These are phyloP conservation scores for Helostoma temminkii DNA, from an alignment of 2,797 vertebrate species.

Conservation along the genomic window DNA sequence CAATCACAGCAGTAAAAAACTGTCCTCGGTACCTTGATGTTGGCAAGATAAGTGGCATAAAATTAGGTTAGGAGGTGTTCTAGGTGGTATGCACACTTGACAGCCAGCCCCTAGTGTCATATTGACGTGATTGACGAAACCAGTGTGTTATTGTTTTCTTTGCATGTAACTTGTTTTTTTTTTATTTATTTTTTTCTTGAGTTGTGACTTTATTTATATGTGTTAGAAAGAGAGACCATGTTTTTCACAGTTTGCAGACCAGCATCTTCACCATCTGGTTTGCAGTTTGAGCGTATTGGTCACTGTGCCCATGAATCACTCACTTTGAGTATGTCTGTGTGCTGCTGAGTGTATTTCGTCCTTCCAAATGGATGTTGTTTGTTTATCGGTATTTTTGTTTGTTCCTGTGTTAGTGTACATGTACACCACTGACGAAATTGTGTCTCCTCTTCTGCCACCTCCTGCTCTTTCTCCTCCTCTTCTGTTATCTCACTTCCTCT, in stretches of 20 bases:
- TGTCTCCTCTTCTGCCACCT: constrained; percentile 29
- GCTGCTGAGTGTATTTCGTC: constrained; percentile 28
- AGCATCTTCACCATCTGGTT: constrained; percentile 23
- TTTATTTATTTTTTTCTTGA: constrained; percentile 19
- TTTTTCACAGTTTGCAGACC: constrained; percentile 26
- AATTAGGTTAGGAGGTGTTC: background rate
- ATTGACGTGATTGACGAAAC: background rate
- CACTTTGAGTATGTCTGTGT: constrained; percentile 9
- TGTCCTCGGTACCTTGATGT: background rate
- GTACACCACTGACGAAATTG: constrained; percentile 65
- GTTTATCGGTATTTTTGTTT: constrained; percentile 25
- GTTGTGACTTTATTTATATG: constrained; percentile 28
- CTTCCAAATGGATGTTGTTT: constrained; percentile 40
- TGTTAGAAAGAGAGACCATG: background rate
- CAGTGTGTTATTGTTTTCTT: constrained; percentile 24
- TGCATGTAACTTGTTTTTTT: constrained; percentile 7
- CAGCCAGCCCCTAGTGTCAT: background rate
- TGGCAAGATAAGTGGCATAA: background rate
- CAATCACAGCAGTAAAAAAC: background rate
- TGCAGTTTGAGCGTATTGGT: constrained; percentile 20
- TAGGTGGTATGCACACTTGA: background rate
- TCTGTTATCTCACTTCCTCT: constrained; percentile 84
- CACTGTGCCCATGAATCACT: constrained; percentile 49
- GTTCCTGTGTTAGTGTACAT: constrained; percentile 25
- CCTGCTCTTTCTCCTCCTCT: constrained; percentile 43